Percentiles rank a stretch among this genome's conserved stretches.
Conservation (phyloP, 53 echinoderm and acorn worm species). For the Echinometra lucunter region DNA sequence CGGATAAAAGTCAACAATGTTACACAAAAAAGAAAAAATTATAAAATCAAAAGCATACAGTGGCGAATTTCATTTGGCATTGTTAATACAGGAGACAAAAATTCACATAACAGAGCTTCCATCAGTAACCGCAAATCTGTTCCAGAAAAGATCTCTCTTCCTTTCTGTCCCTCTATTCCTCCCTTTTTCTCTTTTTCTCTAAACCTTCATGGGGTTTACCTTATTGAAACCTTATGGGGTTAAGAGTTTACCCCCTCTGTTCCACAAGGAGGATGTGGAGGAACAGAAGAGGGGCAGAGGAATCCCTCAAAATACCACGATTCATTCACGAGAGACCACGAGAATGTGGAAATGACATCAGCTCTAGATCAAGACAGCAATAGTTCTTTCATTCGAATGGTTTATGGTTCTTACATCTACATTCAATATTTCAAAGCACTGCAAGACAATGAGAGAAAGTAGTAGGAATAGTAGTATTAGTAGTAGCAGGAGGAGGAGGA, state of each 20-base stretch:
- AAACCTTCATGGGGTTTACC: background rate
- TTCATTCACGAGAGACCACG: background rate
- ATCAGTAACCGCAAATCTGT: background rate
- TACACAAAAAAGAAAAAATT: background rate
- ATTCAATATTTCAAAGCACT: background rate
- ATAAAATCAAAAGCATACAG: background rate
- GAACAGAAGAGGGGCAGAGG: background rate
- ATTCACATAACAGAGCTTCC: background rate
- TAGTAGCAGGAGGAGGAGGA: conserved; percentile 6
- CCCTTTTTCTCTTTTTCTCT: background rate
- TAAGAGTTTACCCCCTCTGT: conserved; percentile 17
- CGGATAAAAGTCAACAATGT: conserved; percentile 8
- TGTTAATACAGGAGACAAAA: background rate
- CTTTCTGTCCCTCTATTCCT: background rate
- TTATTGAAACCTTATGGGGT: conserved; percentile 58
- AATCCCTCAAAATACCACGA: conserved; percentile 16
- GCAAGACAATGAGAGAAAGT: background rate
- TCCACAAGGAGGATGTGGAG: background rate
- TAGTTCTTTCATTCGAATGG: background rate
- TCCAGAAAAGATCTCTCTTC: background rate
- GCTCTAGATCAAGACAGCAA: background rate
- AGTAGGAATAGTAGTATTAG: background rate
- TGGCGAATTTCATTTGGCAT: background rate
- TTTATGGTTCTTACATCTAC: background rate
- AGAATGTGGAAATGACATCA: background rate